These are phyloP conservation scores for Antrozous pallidus DNA, from an alignment of 2,797 vertebrate genomes.

Conservation along the genomic window DNA sequence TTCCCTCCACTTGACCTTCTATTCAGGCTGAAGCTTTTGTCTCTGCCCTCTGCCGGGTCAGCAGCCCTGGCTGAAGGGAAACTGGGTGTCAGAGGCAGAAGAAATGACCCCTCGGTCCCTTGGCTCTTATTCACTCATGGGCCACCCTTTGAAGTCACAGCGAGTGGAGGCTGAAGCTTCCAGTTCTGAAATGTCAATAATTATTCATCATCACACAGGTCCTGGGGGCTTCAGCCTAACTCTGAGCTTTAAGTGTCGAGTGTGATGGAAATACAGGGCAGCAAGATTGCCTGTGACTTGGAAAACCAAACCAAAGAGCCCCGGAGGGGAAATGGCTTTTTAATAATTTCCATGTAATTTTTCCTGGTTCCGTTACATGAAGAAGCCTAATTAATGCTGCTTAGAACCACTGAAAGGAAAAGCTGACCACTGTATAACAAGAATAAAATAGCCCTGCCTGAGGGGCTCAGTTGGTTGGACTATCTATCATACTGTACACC, in stretches of 20 bases:
- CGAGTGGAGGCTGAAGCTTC: not conserved
- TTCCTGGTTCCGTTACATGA: not conserved
- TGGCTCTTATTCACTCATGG: not conserved
- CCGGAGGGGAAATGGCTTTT: not conserved
- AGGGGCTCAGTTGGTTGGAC: no score
- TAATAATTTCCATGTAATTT: not conserved
- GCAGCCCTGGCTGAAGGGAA: no score
- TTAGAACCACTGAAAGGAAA: not conserved
- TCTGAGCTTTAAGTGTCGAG: not conserved
- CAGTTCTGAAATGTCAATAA: conserved; percentile 18
- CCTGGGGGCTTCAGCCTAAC: not conserved
- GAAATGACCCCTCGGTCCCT: not conserved
- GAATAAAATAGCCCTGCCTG: not conserved
- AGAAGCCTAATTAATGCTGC: not conserved
- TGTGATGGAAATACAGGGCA: not conserved
- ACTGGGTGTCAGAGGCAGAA: not conserved
- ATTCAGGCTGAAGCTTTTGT: no score
- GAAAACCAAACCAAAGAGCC: not conserved
- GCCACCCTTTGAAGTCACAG: not conserved
- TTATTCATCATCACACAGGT: not conserved
- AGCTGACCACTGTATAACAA: not conserved
- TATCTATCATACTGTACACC: no score
- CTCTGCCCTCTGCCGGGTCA: no score
- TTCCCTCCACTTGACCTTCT: not conserved
- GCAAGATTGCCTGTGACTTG: not conserved